Percentiles rank a stretch among this genome's conserved stretches.
Conservation (phyloP, 2,888 invertebrate species). For the Brachyptera putata region DNA sequence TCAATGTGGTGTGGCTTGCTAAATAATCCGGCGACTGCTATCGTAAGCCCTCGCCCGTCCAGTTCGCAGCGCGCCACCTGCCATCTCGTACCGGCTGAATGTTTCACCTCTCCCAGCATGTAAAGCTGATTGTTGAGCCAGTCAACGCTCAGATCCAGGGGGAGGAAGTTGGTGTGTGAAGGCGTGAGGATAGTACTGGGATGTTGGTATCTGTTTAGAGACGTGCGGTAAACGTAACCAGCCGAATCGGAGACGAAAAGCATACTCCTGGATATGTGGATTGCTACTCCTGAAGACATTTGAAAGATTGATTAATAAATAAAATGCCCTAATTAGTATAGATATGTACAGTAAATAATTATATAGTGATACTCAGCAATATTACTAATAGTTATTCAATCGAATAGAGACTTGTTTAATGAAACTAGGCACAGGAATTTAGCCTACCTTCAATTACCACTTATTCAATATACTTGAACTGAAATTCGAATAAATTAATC, state of each 20-base stretch:
- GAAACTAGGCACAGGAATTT: too few relatives aligned
- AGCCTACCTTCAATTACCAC: too few relatives aligned
- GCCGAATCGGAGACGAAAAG: slow-evolving; percentile 73
- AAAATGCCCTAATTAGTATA: too few relatives aligned
- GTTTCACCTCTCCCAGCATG: slow-evolving; percentile 68
- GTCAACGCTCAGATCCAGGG: slow-evolving; percentile 73
- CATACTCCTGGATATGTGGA: slow-evolving; percentile 64
- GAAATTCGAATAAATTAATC: too few relatives aligned
- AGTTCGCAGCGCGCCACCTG: slow-evolving; percentile 68
- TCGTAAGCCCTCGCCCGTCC: slow-evolving; percentile 64
- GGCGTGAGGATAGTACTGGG: slow-evolving; percentile 52
- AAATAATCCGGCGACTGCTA: slow-evolving; percentile 65
- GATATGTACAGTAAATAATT: too few relatives aligned
- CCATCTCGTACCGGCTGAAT: slow-evolving; percentile 42
- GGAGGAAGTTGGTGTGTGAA: slow-evolving; percentile 57
- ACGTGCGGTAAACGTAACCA: slow-evolving; percentile 57
- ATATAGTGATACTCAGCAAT: background rate
- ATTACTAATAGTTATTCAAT: background rate
- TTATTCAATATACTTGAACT: too few relatives aligned
- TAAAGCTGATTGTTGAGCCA: slow-evolving; percentile 86
- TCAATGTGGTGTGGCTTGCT: slow-evolving; percentile 74
- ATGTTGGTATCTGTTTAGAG: slow-evolving; percentile 40
- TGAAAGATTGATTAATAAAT: slow-evolving; percentile 26
- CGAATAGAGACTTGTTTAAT: too few relatives aligned
- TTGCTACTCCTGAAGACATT: slow-evolving; percentile 68